Base-by-base conservation (phyloP, 2,113 vertebrate species). In the Oncorhynchus kisutch region DNA sequence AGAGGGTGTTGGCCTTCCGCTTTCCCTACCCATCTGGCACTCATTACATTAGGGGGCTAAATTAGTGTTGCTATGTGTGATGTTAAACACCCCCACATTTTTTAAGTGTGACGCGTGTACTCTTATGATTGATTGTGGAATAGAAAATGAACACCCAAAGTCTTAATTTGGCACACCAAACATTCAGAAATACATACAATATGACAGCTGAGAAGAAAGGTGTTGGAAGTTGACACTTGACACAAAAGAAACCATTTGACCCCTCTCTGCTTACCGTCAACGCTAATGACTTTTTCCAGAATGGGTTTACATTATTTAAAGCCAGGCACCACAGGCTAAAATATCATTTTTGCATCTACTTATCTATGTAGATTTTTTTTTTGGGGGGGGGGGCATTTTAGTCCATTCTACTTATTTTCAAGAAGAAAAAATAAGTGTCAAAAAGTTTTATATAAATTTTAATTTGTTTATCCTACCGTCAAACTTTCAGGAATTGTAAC, bases 1-100 rank as follows among this genome's bases (percentile, higher is more conserved):
- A 87, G 91, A 85, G 90, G 91, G 89, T 73, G 59, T 51, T 60
- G 80, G 5, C 81, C 81, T 72, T 82, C 69, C 39, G 67, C 73
- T 78, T 78, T 78, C 81, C 76, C 75, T n/a, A 84, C 84, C 91
- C 90, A 92, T 92, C 91, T 92, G 90, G 90, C 84, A 92, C 88
- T 54, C 51, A 45, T 45, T 45, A 84, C 84, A 91, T 91, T 92
- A 91, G 78, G 9, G 57, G 84, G 54, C 81, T 77, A 87, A 89
- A 89, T 62, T 85, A 92, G 72, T 67, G 87, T 73, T 88, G 85
- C 84, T 45, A 83, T 82, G 68, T 12, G 64, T 85, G 88, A 91
- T 90, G 88, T 78, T 80, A 75, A 88, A 91, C 89, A 91, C 89
- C 87, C 88, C 86, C 84, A 24, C 89, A 87, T 90, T 89, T 85